These are phyloP conservation scores for Acanthiza pusilla DNA, from an alignment of 2,797 vertebrate genomes.

Conservation along the genomic window DNA sequence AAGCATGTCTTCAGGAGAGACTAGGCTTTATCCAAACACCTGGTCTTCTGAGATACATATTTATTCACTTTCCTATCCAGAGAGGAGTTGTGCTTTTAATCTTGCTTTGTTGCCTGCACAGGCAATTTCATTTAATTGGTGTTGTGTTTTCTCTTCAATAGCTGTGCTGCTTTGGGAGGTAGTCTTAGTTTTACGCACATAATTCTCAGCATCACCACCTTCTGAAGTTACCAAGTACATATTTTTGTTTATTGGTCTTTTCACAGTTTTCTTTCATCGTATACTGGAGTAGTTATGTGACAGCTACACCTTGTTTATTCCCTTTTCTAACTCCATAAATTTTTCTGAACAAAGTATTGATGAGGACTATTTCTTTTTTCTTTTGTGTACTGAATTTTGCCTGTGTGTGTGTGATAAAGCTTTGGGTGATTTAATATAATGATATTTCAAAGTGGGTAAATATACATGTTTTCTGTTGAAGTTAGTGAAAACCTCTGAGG, in stretches of 20 bases:
- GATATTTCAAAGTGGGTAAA: not conserved
- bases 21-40: not conserved
- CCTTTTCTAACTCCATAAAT: not conserved
- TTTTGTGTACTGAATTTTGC: not conserved
- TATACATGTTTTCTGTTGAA: not conserved
- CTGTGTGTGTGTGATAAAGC: not conserved
- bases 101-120: not conserved
- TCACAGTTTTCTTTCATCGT: not conserved
- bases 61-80: not conserved
- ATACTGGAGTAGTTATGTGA: not conserved
- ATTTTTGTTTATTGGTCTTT: not conserved
- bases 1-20: not conserved
- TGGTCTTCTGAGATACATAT: not conserved
- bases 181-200: not conserved
- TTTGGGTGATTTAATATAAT: not conserved
- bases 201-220: not conserved
- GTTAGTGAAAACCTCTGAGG: not conserved
- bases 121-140: conserved; percentile 21
- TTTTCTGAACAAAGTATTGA: not conserved
- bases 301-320: not conserved
- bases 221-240: not conserved
- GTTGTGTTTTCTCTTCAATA: not conserved
- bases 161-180: not conserved
- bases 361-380: not conserved
- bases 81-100: not conserved